Base-by-base conservation (phyloP, 1,140 invertebrate species). In the Gerris buenoi region DNA sequence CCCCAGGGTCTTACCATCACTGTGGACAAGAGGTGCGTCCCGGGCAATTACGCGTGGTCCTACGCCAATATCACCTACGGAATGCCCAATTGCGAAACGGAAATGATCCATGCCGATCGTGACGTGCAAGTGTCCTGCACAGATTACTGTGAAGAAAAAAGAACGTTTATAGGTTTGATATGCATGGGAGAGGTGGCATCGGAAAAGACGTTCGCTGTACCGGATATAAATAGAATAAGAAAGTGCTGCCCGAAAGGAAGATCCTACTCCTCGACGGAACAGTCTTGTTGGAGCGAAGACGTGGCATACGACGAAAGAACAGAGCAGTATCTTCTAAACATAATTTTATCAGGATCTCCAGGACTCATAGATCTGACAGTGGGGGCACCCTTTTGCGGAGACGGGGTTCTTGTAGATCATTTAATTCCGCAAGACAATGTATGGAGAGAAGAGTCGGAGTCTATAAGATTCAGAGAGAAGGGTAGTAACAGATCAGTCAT, bases 241-340 rank as follows among this genome's bases (percentile, higher is more conserved):
- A 70, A 70, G 65, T 70, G 69, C 63, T 70, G 69, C 29, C 59
- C 69, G 15, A 18, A 58, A 15, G 27, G 64, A 25, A 66, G 65
- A 25, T 60, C 46, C 2, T 70, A 70, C 29, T 62, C 67, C n/a
- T 25, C 65, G 22, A 56, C 59, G 25, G 29, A 64, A 29, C 62
- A 68, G 25, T 27, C 58, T 60, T 70, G 69, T 63, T 70, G 65
- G 64, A 46, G 63, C 18, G 29, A 56, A n/a, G 14, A 22, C 14
- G 2, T 27, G n/a, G 27, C 26, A 10, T 59, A 27, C 25, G 65
- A 70, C n/a, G 65, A 67, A 18, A 5, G 58, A 22, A 22, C 5
- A 5, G 23, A 15, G 3, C 58, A 25, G 5, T 60, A 22, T 60
- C 56, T 70, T 23, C 61, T 70, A 15, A 70, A 68, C 29, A 61